Evolutionary conservation across 2,888 invertebrate genomes (phyloP).

Genomic region (Dendrolimus pini): DNA sequence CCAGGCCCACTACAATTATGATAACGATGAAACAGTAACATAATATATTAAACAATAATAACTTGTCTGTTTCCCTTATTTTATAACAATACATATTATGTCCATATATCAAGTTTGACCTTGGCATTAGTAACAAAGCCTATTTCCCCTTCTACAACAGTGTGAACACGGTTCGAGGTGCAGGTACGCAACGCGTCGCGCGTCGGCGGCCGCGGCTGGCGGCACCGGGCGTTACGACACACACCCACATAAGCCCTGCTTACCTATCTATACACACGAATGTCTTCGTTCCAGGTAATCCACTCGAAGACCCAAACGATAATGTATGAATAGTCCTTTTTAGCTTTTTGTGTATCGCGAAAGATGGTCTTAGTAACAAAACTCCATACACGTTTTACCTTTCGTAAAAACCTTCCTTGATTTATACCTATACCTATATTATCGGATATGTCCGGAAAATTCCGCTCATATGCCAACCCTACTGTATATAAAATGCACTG

Average conservation of each 20-base stretch:
- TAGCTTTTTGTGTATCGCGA: slow-evolving; percentile 1
- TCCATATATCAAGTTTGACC: neutral
- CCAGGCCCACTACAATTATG: no score
- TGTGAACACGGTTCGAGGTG: slow-evolving; percentile 34
- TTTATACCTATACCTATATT: no score
- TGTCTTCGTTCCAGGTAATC: slow-evolving; percentile 39
- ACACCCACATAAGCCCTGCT: slow-evolving; percentile 42
- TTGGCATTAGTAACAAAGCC: slow-evolving; percentile 2
- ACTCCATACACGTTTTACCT: neutral
- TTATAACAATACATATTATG: no score
- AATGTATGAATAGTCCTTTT: slow-evolving; percentile 26
- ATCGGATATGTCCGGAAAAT: no score
- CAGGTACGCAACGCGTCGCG: slow-evolving; percentile 43
- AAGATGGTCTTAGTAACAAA: neutral
- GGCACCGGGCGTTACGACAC: slow-evolving; percentile 52
- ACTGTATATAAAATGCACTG: no score
- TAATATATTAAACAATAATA: no score
- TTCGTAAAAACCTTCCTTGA: neutral
- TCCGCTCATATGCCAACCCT: no score
- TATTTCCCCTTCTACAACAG: slow-evolving; percentile 16
- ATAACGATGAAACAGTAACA: no score
- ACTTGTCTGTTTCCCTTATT: no score
- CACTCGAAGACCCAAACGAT: slow-evolving; percentile 42
- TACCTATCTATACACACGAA: slow-evolving; percentile 25
- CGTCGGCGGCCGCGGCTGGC: slow-evolving; percentile 36